phyloP scores from a whole-genome alignment of 2,797 vertebrate species.

The Avahi laniger region DNA sequence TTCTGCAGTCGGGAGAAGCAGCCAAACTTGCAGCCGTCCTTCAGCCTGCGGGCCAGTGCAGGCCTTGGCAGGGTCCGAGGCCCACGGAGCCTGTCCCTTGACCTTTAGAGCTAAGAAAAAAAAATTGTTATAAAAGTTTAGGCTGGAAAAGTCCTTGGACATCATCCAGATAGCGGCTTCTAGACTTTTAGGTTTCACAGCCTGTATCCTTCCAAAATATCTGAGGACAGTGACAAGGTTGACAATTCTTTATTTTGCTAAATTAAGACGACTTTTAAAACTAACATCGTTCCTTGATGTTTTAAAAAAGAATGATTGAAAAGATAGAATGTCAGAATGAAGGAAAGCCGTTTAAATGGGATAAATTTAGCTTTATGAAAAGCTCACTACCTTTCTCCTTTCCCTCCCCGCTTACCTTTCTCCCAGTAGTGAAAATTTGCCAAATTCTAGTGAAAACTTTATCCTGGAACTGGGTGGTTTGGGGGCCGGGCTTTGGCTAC shows the following conservation, averaged over 20 bases:
- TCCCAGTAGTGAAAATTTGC: neutral
- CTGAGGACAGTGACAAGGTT: neutral
- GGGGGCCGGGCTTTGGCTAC: neutral
- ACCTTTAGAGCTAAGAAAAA: neutral
- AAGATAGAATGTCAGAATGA: neutral
- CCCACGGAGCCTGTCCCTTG: neutral
- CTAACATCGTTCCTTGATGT: neutral
- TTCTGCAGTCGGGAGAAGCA: neutral
- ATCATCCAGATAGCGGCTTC: neutral
- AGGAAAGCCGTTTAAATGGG: neutral
- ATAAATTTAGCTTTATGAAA: neutral
- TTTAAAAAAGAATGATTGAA: neutral
- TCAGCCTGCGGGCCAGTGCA: neutral
- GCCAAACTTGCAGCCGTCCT: neutral
- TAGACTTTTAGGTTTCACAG: neutral
- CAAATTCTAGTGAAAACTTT: neutral
- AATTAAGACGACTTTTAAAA: neutral
- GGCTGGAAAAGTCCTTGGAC: neutral
- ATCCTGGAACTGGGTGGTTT: neutral
- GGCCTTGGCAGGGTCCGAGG: neutral
- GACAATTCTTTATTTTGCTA: slow-evolving; percentile 14
- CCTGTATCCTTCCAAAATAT: neutral
- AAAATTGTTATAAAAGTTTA: neutral
- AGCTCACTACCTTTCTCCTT: neutral
- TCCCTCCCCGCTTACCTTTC: neutral